These are phyloP conservation scores for Catamblyrhynchus diadema DNA, from an alignment of 2,797 vertebrate genomes.

Conservation along the genomic window DNA sequence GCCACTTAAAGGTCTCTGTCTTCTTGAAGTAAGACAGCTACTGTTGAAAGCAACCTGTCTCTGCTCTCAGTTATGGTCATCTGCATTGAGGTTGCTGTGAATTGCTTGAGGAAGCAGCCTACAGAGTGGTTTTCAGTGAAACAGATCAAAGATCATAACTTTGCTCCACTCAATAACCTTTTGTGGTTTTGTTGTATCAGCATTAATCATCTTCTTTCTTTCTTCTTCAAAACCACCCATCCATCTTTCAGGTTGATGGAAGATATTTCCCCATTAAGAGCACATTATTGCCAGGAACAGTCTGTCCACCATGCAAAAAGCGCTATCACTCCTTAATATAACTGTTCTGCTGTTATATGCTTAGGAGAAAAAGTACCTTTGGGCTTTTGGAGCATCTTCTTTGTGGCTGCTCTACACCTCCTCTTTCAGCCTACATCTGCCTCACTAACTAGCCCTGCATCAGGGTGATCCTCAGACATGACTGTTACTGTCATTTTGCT, in stretches of 20 bases:
- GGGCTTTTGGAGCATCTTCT: neutral
- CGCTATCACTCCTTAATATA: neutral
- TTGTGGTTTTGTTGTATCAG: neutral
- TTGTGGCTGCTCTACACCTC: neutral
- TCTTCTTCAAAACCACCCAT: neutral
- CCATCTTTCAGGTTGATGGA: neutral
- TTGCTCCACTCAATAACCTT: neutral
- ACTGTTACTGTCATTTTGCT: neutral
- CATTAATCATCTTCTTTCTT: neutral
- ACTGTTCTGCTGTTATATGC: neutral
- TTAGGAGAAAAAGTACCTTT: neutral
- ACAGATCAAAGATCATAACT: neutral
- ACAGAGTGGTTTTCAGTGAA: neutral
- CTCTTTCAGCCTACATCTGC: neutral
- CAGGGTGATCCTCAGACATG: neutral
- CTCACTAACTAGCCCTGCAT: neutral
- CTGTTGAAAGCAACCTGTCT: neutral
- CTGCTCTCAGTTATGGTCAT: neutral
- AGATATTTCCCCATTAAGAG: neutral
- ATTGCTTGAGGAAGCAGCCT: neutral
- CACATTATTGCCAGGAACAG: neutral
- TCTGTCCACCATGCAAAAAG: neutral
- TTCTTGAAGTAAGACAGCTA: neutral
- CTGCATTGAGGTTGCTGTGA: neutral
- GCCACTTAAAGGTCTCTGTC: neutral